A percentile compares a stretch with the other conserved stretches of the same genome.
Conservation (phyloP, 64 coral and sea anemone genomes). For the Hydrozoanthus tunicans region DNA sequence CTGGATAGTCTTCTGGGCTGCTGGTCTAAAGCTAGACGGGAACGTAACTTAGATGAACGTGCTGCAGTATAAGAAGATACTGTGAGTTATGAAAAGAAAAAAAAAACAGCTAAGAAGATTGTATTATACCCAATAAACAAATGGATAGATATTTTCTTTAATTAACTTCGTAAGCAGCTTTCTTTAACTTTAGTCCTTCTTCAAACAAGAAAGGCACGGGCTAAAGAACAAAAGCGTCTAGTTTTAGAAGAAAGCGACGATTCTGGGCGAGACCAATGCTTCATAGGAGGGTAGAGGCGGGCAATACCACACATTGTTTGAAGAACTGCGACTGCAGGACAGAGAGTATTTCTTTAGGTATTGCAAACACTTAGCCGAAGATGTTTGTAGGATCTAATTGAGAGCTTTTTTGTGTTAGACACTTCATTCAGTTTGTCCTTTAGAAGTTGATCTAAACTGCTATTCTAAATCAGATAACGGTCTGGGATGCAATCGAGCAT, state of each 20-base stretch:
- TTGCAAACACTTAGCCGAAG: not conserved
- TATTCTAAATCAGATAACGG: too few species aligned
- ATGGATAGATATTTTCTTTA: not conserved
- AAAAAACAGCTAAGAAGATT: too few species aligned
- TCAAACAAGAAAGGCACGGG: not conserved
- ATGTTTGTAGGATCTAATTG: not conserved
- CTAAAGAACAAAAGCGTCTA: not conserved
- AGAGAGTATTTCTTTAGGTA: constrained; percentile 43
- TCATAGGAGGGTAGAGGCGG: not conserved
- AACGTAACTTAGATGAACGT: too few species aligned
- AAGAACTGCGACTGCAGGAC: constrained; percentile 18
- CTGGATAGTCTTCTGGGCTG: too few species aligned
- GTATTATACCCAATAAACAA: not conserved
- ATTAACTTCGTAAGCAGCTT: not conserved
- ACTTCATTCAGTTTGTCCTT: not conserved
- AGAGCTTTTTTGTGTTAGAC: not conserved
- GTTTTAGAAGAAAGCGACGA: not conserved
- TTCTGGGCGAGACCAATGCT: constrained; percentile 28
- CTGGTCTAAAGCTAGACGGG: too few species aligned
- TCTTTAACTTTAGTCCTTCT: not conserved
- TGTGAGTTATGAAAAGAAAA: too few species aligned
- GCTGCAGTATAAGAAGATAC: too few species aligned
- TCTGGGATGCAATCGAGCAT: too few species aligned
- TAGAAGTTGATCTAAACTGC: not conserved
- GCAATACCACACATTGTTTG: constrained; percentile 5